Conservation (phyloP, 2,888 invertebrate genomes). For the Frankliniella intonsa region DNA sequence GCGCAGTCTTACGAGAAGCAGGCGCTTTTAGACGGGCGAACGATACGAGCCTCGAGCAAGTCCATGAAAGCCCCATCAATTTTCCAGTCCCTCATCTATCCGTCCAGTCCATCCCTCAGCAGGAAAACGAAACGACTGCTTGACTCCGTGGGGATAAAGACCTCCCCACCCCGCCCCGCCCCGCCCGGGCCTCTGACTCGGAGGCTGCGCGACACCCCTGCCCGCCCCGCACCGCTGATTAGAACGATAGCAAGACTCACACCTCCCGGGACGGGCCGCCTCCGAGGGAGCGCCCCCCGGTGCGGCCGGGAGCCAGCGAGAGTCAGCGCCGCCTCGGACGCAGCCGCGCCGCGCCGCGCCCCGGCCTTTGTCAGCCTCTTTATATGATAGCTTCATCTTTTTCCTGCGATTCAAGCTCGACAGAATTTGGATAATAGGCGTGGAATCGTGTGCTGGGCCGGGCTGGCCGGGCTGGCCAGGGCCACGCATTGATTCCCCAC, state of each 20-base stretch:
- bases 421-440: conserved; percentile 15
- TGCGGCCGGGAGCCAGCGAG: not conserved
- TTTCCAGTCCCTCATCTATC: too few species aligned
- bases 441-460: not conserved
- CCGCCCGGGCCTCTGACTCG: not conserved
- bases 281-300: not conserved
- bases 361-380: conserved; percentile 11
- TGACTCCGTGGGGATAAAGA: too few species aligned
- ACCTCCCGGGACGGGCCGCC: not conserved
- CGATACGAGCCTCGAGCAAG: too few species aligned
- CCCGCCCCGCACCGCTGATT: not conserved
- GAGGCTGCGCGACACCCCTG: not conserved
- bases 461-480: not conserved
- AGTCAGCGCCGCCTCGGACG: not conserved
- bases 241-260: not conserved
- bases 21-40: too few species aligned
- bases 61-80: too few species aligned
- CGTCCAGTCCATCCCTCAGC: too few species aligned
- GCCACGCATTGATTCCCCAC: not conserved
- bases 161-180: too few species aligned
- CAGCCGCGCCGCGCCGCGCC: not conserved
- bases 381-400: conserved; percentile 5
- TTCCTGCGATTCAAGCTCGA: conserved; percentile 7
- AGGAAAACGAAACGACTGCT: too few species aligned
- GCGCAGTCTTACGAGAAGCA: too few species aligned